Conservation (phyloP, 2,113 vertebrate species). For the Gadus macrocephalus region DNA sequence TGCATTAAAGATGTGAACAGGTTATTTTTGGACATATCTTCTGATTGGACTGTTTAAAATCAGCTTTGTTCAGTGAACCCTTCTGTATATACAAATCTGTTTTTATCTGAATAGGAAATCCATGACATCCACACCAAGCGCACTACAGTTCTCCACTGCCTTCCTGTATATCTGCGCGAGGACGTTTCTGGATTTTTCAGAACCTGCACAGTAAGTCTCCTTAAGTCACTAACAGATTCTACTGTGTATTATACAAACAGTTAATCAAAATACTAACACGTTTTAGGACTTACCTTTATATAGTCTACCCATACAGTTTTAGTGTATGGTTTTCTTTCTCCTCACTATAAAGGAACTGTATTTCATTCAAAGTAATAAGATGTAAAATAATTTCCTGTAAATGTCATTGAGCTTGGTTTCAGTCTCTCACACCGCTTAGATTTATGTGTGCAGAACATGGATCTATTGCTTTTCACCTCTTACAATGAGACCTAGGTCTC, state of each 20-base stretch:
- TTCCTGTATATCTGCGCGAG: conserved; percentile 25
- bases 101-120: conserved; percentile 14
- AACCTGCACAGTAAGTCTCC: conserved; percentile 17
- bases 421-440: neutral
- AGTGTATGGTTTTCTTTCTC: neutral
- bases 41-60: neutral
- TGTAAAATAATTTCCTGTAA: neutral
- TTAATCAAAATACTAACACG: neutral
- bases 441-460: neutral
- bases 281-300: neutral
- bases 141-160: conserved; percentile 17
- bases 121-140: conserved; percentile 19
- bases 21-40: conserved; percentile 7
- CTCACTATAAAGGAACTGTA: neutral
- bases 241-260: neutral
- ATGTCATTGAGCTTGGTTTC: neutral
- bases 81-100: conserved; percentile 1
- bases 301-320: neutral
- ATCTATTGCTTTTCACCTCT: too few species aligned
- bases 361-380: neutral
- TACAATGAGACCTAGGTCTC: too few species aligned
- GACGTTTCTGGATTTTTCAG: conserved; percentile 30
- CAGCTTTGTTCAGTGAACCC: neutral
- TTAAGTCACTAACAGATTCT: neutral
- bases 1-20: conserved; percentile 4